Evolutionary conservation across 2,797 vertebrate genomes (phyloP).

Genomic region (Sebastes trivittatus): DNA sequence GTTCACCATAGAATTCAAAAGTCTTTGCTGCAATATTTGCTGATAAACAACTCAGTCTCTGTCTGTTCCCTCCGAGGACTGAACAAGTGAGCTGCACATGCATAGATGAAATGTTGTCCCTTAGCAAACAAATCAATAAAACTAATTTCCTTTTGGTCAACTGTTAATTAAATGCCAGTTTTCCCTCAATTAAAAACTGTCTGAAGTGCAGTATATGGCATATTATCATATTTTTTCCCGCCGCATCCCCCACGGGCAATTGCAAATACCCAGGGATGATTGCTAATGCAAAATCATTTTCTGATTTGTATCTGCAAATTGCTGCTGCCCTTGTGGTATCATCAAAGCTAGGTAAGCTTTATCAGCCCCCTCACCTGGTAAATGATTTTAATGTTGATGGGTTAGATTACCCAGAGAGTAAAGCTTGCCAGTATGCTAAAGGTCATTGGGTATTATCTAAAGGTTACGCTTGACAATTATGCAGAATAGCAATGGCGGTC

Average conservation of each 20-base stretch:
- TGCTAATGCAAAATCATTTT: constrained; percentile 70
- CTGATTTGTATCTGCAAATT: constrained; percentile 76
- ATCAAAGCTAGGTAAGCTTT: constrained; percentile 68
- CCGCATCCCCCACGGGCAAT: constrained; percentile 30
- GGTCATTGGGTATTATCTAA: constrained; percentile 66
- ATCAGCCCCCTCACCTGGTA: constrained; percentile 62
- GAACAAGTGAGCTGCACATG: constrained; percentile 44
- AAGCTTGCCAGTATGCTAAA: constrained; percentile 56
- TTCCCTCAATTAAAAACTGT: constrained; percentile 78
- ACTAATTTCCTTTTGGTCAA: constrained; percentile 81
- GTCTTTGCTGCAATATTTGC: constrained; percentile 53
- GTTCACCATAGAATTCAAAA: constrained; percentile 33
- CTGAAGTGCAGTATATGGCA: constrained; percentile 69
- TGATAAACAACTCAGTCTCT: constrained; percentile 60
- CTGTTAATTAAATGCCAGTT: constrained; percentile 82
- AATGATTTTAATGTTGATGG: constrained; percentile 72
- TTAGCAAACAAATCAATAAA: constrained; percentile 83
- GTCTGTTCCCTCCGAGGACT: constrained; percentile 44
- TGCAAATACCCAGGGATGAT: constrained; percentile 56
- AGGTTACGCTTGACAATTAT: constrained; percentile 65
- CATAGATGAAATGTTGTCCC: constrained; percentile 62
- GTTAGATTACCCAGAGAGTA: constrained; percentile 61
- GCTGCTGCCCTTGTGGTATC: constrained; percentile 60
- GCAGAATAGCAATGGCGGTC: constrained; percentile 21
- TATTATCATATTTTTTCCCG: constrained; percentile 67